phyloP scores from a whole-genome alignment of 2,888 invertebrate genomes.

The Sphaerophoria rueppellii region DNA sequence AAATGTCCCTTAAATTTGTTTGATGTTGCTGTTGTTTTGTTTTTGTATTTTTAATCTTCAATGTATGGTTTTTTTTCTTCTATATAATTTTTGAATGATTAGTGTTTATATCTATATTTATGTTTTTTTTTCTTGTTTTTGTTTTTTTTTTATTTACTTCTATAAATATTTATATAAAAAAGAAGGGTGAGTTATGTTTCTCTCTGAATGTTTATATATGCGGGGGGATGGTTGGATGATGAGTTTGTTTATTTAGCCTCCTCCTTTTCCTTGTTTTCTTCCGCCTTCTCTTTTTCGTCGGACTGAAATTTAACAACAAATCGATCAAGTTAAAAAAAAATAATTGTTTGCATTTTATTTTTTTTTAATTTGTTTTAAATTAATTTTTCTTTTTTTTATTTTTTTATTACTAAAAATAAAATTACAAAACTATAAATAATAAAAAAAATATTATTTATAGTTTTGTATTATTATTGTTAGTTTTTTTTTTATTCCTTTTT shows the following conservation, averaged over 20 bases:
- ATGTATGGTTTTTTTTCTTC: constrained; percentile 45
- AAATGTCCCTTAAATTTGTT: constrained; percentile 71
- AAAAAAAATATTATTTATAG: no score
- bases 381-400: no score
- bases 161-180: constrained; percentile 74
- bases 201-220: constrained; percentile 66
- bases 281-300: constrained; percentile 90
- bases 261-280: constrained; percentile 88
- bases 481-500: no score
- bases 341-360: not conserved
- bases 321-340: not conserved
- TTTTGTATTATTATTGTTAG: no score
- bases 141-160: constrained; percentile 67
- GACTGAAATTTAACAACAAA: constrained; percentile 83
- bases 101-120: constrained; percentile 73
- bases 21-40: constrained; percentile 62
- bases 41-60: constrained; percentile 53
- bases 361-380: no score
- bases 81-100: constrained; percentile 72
- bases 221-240: constrained; percentile 59
- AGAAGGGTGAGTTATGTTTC: constrained; percentile 73
- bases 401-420: no score
- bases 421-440: no score
- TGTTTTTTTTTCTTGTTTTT: constrained; percentile 63
- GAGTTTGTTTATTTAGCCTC: constrained; percentile 81